Base-by-base conservation (phyloP, 2,888 invertebrate species). In the Papilio demoleus region DNA sequence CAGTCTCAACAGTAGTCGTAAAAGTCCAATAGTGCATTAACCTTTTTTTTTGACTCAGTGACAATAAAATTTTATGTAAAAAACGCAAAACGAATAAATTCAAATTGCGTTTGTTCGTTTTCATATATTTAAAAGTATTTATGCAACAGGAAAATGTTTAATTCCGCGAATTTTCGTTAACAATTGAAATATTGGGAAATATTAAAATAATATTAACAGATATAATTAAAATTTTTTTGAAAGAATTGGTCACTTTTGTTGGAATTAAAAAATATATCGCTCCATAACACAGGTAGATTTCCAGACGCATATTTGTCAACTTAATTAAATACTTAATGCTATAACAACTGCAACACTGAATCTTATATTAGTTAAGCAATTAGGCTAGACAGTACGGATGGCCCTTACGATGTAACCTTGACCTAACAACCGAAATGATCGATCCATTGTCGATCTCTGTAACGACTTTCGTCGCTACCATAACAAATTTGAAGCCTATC, bases 121-220 rank as follows among this genome's bases (percentile, higher is more conserved):
- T 22, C 50, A 14, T 50, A 24, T 12, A 4, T 62, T 62, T 45
- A 42, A 45, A 42, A 17, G 42, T 42, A 12, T 45, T 24, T 17
- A 19, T 42, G 4, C 22, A 62, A 62, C 61, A 62, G 61, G 61
- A 62, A 62, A 62, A 62, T 27, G 50, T 24, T 50, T 50, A 22
- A 47, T 47, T 47, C 22, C 6, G 47, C 22, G 50, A 24, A 50
- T 50, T 50, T 50, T 50, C 50, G 50, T 22, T 50, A 14, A 14
- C 24, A 50, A 50, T 50, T 50, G 4, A 50, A 24, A 6, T 14
- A 24, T 14, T 50, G 24, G 11, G 50, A 50, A 24, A 24, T 50
- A 17, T 19, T 19, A 2, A 14, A 19, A 8, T 45, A 19, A 14
- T 45, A 45, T 17, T 19, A 45, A 42, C 17, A 45, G 1, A 45